Evolutionary conservation across 35 echinoderm and acorn worm species (phyloP).

Genomic region (Anneissia japonica): DNA sequence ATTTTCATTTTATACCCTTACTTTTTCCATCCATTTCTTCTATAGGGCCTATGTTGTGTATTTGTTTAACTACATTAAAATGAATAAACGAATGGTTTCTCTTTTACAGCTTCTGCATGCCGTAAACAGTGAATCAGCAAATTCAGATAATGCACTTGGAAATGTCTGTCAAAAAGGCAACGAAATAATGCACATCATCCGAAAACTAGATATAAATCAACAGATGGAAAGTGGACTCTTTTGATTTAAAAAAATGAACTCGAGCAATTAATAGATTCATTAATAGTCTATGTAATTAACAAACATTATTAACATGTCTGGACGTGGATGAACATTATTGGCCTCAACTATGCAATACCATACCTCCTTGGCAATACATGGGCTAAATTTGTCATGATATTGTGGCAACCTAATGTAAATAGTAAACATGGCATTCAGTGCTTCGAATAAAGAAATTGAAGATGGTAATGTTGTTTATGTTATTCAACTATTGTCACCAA

Average conservation of each 20-base stretch:
- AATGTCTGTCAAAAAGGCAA: slow-evolving; percentile 37
- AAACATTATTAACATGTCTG: too few relatives aligned
- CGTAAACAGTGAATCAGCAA: slow-evolving; percentile 22
- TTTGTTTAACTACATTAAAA: too few relatives aligned
- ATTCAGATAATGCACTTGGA: slow-evolving; percentile 19
- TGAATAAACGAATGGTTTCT: too few relatives aligned
- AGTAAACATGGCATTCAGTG: neutral
- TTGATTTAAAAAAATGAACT: too few relatives aligned
- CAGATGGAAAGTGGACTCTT: slow-evolving; percentile 58
- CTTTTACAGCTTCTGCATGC: slow-evolving; percentile 34
- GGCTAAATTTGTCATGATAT: neutral
- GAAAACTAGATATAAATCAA: slow-evolving; percentile 20
- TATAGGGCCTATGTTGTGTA: neutral
- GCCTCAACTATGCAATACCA: too few relatives aligned
- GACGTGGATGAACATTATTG: too few relatives aligned
- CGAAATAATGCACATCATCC: slow-evolving; percentile 15
- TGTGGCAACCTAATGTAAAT: neutral
- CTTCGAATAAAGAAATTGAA: neutral
- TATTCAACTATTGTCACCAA: too few relatives aligned
- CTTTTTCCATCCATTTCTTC: neutral
- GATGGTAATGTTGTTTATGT: too few relatives aligned
- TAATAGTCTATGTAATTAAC: too few relatives aligned
- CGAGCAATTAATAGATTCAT: too few relatives aligned
- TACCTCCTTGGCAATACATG: too few relatives aligned
- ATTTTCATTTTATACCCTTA: neutral